Evolutionary conservation across 2,797 vertebrate species (phyloP).

Genomic region (Hippocampus kuda): DNA sequence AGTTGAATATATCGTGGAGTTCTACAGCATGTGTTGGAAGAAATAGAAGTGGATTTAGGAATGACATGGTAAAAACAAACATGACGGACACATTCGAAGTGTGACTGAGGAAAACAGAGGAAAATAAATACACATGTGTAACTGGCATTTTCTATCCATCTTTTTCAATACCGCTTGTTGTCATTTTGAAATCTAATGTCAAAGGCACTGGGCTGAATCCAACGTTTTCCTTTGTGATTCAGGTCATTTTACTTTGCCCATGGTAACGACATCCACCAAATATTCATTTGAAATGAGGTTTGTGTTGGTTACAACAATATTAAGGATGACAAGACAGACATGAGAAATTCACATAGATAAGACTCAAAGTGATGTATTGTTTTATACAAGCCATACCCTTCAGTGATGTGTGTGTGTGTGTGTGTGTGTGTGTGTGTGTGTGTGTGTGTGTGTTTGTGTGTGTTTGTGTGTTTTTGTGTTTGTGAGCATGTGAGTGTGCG

Average conservation of each 20-base stretch:
- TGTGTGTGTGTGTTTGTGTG: constrained; percentile 11
- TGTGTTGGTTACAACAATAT: constrained; percentile 33
- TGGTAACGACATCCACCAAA: constrained; percentile 46
- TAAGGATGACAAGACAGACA: constrained; percentile 50
- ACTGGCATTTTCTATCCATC: too few relatives aligned
- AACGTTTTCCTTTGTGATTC: constrained; percentile 13
- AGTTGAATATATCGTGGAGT: too few relatives aligned
- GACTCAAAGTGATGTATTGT: constrained; percentile 57
- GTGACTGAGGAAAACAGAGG: too few relatives aligned
- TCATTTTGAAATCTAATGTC: too few relatives aligned
- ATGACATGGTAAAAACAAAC: too few relatives aligned
- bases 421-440: constrained; percentile 12
- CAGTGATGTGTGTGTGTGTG: constrained; percentile 25
- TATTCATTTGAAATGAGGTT: constrained; percentile 29
- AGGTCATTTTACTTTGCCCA: constrained; percentile 35
- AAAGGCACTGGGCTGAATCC: neutral
- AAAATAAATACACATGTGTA: too few relatives aligned
- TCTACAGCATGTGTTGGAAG: too few relatives aligned
- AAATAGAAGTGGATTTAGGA: too few relatives aligned
- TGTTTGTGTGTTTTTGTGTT: constrained; percentile 2
- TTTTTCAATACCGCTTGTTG: too few relatives aligned
- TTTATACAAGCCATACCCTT: constrained; percentile 46
- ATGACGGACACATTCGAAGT: too few relatives aligned
- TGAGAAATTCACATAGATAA: constrained; percentile 54
- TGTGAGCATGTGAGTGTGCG: neutral